Conservation (phyloP, 2,113 vertebrate species). For the Catharus fuscescens region DNA sequence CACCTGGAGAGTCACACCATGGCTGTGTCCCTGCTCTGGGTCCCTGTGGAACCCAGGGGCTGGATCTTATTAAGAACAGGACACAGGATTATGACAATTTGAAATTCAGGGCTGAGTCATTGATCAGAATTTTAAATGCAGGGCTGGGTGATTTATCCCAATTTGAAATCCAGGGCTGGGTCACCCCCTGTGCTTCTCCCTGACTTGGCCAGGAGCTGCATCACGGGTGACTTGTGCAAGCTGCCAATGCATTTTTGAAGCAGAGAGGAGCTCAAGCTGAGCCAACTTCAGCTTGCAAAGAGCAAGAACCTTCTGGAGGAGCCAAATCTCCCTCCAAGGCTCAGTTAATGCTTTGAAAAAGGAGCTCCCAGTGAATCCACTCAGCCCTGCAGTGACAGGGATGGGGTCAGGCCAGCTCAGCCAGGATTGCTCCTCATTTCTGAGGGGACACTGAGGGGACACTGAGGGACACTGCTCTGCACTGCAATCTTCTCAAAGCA, state of each 20-base stretch:
- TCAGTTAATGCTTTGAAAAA: neutral
- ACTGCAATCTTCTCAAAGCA: neutral
- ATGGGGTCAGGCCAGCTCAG: neutral
- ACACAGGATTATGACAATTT: neutral
- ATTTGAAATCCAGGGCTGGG: neutral
- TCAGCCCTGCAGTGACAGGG: neutral
- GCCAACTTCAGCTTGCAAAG: neutral
- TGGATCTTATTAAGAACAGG: neutral
- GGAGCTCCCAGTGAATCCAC: neutral
- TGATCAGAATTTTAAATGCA: neutral
- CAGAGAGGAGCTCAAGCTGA: neutral
- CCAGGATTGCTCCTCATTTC: neutral
- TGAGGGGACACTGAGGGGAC: neutral
- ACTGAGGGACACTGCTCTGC: neutral
- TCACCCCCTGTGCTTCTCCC: neutral
- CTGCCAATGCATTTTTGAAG: neutral
- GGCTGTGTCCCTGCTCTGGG: neutral
- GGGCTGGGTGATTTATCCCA: neutral
- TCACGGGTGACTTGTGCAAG: neutral
- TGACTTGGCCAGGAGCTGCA: neutral
- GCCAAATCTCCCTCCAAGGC: neutral
- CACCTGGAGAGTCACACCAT: neutral
- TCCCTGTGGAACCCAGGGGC: accelerated
- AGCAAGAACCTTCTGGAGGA: neutral
- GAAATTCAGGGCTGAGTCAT: neutral